These are phyloP conservation scores for Clunio marinus DNA, from an alignment of 2,888 invertebrate species.

Conservation along the genomic window DNA sequence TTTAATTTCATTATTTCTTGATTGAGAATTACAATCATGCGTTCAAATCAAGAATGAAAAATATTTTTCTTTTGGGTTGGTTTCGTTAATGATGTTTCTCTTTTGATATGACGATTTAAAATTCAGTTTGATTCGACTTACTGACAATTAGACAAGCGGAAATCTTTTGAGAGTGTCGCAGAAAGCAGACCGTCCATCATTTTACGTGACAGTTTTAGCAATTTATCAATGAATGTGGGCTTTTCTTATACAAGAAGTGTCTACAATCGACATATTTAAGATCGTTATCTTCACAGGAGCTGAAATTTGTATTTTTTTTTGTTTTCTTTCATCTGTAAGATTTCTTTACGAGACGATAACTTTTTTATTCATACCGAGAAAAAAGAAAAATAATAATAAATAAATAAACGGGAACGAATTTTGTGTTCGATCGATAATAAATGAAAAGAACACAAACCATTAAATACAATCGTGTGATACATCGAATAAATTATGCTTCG, in stretches of 20 bases:
- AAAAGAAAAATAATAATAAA: too few relatives aligned
- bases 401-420: constrained; percentile 5
- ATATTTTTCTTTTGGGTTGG: not conserved
- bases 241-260: not conserved
- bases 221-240: constrained; percentile 1
- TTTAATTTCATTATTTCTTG: constrained; percentile 2
- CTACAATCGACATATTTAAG: not conserved
- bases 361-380: not conserved
- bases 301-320: too few relatives aligned
- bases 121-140: not conserved
- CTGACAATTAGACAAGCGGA: not conserved
- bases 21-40: constrained; percentile 26
- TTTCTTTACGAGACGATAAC: constrained; percentile 5
- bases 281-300: not conserved
- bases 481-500: constrained; percentile 8
- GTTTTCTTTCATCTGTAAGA: too few relatives aligned
- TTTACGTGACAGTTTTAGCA: constrained; percentile 12
- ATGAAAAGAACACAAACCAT: constrained; percentile 10
- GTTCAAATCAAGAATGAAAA: constrained; percentile 23
- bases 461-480: constrained; percentile 24
- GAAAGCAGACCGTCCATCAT: not conserved
- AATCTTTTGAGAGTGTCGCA: not conserved
- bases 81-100: constrained; percentile 19
- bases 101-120: not conserved
- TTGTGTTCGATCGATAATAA: constrained; percentile 5